Evolutionary conservation across 2,888 invertebrate genomes (phyloP).

Genomic region (Oscheius onirici): DNA sequence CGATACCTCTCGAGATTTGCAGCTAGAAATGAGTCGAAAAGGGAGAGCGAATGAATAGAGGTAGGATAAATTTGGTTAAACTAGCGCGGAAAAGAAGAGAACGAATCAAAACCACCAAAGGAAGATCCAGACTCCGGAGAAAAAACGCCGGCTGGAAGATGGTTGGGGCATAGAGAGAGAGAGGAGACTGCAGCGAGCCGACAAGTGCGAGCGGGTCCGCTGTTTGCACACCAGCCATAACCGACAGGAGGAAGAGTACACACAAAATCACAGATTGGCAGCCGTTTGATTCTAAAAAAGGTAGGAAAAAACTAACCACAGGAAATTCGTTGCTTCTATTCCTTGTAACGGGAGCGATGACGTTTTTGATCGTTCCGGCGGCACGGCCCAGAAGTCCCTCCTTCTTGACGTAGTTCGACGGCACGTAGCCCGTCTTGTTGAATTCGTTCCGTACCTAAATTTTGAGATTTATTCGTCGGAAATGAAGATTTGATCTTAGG

Average conservation of each 20-base stretch:
- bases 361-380: conserved; percentile 58
- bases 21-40: too few species aligned
- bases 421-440: conserved; percentile 95
- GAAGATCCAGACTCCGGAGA: neutral
- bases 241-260: conserved; percentile 27
- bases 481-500: neutral
- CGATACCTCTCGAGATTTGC: too few species aligned
- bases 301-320: neutral
- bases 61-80: neutral
- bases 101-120: neutral
- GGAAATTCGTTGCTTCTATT: conserved; percentile 15
- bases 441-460: conserved; percentile 89
- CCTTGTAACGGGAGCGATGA: neutral
- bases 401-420: conserved; percentile 98
- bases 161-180: neutral
- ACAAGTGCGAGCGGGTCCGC: conserved; percentile 23
- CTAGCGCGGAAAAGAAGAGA: neutral
- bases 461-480: neutral
- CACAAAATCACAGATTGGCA: conserved; percentile 28
- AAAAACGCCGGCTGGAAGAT: neutral
- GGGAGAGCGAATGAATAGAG: too few species aligned
- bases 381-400: conserved; percentile 84
- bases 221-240: conserved; percentile 29
- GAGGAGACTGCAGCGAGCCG: conserved; percentile 19
- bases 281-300: neutral